Conservation (phyloP, 2,888 invertebrate species). For the Aricia artaxerxes region DNA sequence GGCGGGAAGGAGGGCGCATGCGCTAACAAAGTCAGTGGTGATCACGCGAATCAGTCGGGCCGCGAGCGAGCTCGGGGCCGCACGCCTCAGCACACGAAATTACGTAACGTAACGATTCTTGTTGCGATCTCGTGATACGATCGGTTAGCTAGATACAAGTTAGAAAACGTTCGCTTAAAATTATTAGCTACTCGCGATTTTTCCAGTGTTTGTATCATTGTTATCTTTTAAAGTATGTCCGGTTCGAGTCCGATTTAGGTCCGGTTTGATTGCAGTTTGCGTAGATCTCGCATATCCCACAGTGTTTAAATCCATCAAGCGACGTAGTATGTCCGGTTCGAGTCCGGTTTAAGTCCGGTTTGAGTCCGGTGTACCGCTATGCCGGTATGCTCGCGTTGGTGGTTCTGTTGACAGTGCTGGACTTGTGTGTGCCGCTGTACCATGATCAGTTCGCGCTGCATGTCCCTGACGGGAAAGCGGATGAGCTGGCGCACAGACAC, state of each 20-base stretch:
- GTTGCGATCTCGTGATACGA: neutral
- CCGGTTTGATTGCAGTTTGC: too few relatives aligned
- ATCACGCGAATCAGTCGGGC: conserved; percentile 65
- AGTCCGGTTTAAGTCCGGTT: neutral
- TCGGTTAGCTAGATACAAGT: neutral
- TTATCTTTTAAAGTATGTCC: neutral
- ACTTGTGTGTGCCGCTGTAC: conserved; percentile 70
- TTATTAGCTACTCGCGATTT: neutral
- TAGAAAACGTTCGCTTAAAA: neutral
- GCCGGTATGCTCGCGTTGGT: conserved; percentile 55
- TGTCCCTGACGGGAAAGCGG: conserved; percentile 65
- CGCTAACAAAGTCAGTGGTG: conserved; percentile 52
- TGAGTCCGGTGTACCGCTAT: neutral
- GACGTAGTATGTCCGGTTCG: neutral
- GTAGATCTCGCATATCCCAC: neutral
- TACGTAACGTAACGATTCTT: conserved; percentile 20
- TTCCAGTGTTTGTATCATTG: neutral
- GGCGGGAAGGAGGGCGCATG: conserved; percentile 73
- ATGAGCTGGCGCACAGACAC: conserved; percentile 69
- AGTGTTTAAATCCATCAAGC: neutral
- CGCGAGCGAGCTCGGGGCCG: conserved; percentile 41
- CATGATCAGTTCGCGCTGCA: conserved; percentile 71
- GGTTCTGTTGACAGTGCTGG: conserved; percentile 68
- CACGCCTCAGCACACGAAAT: conserved; percentile 31
- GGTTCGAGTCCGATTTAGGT: neutral